Evolutionary conservation across 2,797 vertebrate genomes (phyloP).

Genomic region (Pangasius larnaudii): DNA sequence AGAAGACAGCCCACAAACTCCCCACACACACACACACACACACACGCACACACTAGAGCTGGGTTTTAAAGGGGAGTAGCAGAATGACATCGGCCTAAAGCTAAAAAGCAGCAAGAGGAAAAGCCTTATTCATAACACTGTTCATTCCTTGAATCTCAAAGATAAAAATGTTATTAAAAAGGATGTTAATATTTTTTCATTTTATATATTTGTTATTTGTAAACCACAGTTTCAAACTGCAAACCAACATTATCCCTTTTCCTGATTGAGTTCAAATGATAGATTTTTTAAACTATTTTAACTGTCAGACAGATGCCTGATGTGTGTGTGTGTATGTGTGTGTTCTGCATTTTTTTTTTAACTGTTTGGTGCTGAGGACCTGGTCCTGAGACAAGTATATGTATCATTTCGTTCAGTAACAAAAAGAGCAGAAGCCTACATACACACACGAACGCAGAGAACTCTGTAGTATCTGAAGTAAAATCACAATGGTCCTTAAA

Average conservation of each 20-base stretch:
- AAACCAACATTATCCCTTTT: not conserved
- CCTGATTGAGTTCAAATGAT: not conserved
- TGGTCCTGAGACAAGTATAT: not conserved
- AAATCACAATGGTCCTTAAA: not conserved
- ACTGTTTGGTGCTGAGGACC: too few species aligned
- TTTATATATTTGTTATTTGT: not conserved
- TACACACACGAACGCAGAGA: not conserved
- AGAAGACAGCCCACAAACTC: constrained; percentile 5
- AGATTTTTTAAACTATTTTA: not conserved
- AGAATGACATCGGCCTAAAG: not conserved
- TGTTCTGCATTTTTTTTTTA: too few species aligned
- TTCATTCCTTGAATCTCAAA: not conserved
- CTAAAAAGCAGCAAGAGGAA: not conserved
- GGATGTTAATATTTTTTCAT: too few species aligned
- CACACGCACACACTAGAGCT: not conserved
- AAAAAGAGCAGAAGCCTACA: too few species aligned
- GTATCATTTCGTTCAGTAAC: not conserved
- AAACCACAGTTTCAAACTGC: not conserved
- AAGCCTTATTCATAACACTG: not conserved
- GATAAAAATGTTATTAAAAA: not conserved
- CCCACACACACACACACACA: not conserved
- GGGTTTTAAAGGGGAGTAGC: not conserved
- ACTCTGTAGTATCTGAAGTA: not conserved
- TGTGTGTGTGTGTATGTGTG: not conserved
- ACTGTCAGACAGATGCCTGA: not conserved